Base-by-base conservation (phyloP, 2,113 vertebrate genomes). In the Forbesichthys papilliferus region DNA sequence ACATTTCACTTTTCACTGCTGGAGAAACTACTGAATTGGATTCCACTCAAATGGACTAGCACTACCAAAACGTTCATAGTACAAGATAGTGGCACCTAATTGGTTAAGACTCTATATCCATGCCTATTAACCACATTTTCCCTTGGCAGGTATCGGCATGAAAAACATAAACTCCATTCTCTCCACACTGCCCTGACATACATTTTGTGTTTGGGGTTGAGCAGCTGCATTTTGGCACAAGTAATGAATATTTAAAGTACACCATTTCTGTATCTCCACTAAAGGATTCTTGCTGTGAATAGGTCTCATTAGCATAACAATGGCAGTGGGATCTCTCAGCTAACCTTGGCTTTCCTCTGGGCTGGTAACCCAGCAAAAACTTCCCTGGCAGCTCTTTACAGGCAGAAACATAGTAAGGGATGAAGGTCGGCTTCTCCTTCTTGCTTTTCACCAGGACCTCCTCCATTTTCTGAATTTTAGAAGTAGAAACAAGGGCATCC, bases 301-400 rank as follows among this genome's bases (percentile, higher is more conserved):
- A 61, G 60, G 18, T 55, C 47, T 73, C 49, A 83, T 71, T 78
- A 48, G 16, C 74, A 83, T 75, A 0, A 71, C 66, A 83, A 79
- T 80, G 64, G 18, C 3, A 0, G 69, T 60, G 46, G 71, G 48
- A 61, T 42, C 64, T 14, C 12, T 8, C n/a, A 4, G 52, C 87
- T 90, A 79, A 95, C 92, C 93, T 93, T 75, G 95, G 94, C 83
- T 96, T 95, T 71, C 92, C 94, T 64, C 93, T 92, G 73, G 94
- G 93, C 75, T 95, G 93, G 81, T 96, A 96, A 53, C 94, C 94
- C 75, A 96, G 86, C 33, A 96, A 91, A 85, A 96, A 96, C 88
- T 96, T 96, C 68, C 95, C 95, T 57, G 95, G 95, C 20, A 96
- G 90, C 71, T 96, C 95, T 89, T 92, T 94, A 84, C 94, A 95